A percentile compares a stretch with the other conserved stretches of the same genome.
phyloP scores from a whole-genome alignment of 2,888 invertebrate genomes.

The Morpho deidamia region DNA sequence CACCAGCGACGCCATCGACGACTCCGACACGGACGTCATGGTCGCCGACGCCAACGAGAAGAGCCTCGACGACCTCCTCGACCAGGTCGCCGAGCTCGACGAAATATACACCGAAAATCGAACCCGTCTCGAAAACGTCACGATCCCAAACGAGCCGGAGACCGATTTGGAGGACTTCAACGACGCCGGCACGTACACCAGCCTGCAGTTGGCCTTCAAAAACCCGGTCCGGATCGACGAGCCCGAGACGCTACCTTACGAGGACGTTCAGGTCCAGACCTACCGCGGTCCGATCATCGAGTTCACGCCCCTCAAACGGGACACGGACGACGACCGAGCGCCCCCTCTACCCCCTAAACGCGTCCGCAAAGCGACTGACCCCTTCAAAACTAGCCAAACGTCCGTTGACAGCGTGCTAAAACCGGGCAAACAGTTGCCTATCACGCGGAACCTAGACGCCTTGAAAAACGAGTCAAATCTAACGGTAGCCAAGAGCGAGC shows the following conservation, averaged over 20 bases:
- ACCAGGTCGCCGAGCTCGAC: slow-evolving; percentile 88
- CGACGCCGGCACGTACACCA: slow-evolving; percentile 89
- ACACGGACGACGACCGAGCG: slow-evolving; percentile 80
- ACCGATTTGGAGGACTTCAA: slow-evolving; percentile 82
- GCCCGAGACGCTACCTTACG: slow-evolving; percentile 73
- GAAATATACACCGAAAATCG: slow-evolving; percentile 88
- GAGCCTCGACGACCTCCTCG: slow-evolving; percentile 83
- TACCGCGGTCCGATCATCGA: slow-evolving; percentile 75
- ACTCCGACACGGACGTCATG: slow-evolving; percentile 23
- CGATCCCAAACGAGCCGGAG: slow-evolving; percentile 44
- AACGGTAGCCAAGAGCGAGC: slow-evolving; percentile 57
- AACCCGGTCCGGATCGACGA: slow-evolving; percentile 83
- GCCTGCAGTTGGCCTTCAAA: slow-evolving; percentile 90
- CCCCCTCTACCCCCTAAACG: slow-evolving; percentile 91
- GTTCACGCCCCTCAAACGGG: slow-evolving; percentile 71
- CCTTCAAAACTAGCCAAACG: slow-evolving; percentile 60
- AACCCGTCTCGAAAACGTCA: slow-evolving; percentile 73
- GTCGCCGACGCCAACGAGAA: slow-evolving; percentile 73
- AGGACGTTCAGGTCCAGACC: slow-evolving; percentile 76
- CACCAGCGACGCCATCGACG: slow-evolving; percentile 34
- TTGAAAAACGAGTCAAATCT: slow-evolving; percentile 36
- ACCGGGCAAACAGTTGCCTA: slow-evolving; percentile 53
- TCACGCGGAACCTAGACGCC: slow-evolving; percentile 42
- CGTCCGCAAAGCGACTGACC: slow-evolving; percentile 75
- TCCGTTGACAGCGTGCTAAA: slow-evolving; percentile 61